Percentiles rank a stretch among this genome's conserved stretches.
These are phyloP conservation scores for Amiota minor DNA, from an alignment of 2,888 invertebrate species.

Conservation along the genomic window DNA sequence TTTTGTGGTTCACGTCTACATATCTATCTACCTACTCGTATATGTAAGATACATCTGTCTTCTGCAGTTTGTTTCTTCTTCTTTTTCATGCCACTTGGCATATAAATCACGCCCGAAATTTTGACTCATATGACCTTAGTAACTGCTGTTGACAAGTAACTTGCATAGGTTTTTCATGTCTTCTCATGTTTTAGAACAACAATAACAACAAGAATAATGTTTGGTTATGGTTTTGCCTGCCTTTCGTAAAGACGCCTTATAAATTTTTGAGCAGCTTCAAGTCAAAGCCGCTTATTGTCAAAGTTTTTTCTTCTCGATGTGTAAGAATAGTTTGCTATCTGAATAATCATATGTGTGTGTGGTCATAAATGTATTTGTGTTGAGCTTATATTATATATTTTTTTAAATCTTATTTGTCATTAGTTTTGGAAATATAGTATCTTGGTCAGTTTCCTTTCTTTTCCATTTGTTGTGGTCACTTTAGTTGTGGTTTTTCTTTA, in stretches of 20 bases:
- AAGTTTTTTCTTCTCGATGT: background rate
- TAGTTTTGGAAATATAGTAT: background rate
- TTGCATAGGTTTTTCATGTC: constrained; percentile 3
- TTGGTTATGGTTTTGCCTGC: background rate
- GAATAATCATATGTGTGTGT: constrained; percentile 14
- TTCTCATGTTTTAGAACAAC: background rate
- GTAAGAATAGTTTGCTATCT: too few species aligned
- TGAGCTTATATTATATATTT: constrained; percentile 19
- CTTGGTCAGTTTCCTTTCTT: constrained; percentile 1
- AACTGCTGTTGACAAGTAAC: constrained; percentile 14
- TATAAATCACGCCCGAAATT: constrained; percentile 23
- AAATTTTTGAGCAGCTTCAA: constrained; percentile 45
- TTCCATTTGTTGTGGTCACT: constrained; percentile 1
- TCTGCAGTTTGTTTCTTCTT: background rate
- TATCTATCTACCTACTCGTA: too few species aligned
- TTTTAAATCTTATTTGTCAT: constrained; percentile 19
- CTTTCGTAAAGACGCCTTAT: constrained; percentile 44
- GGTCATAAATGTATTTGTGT: background rate
- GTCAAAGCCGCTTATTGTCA: constrained; percentile 59
- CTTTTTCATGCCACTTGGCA: constrained; percentile 8
- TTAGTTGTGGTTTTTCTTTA: background rate
- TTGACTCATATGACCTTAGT: background rate
- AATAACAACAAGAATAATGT: background rate
- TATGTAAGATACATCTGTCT: background rate
- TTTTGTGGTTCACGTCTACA: background rate